These are phyloP conservation scores for Saturnia pavonia DNA, from an alignment of 2,888 invertebrate genomes.

Conservation along the genomic window DNA sequence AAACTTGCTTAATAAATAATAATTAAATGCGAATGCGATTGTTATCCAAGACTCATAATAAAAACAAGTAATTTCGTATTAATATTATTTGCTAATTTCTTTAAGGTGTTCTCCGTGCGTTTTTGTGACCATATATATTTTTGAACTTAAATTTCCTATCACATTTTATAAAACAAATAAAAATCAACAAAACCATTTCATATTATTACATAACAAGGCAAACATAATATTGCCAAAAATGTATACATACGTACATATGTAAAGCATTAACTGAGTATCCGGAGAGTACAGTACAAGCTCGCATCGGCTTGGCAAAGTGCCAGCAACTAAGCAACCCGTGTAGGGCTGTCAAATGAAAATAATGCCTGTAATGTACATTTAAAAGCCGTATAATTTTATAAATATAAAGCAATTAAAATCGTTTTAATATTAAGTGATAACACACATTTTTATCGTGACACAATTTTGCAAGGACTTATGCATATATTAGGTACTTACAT, in stretches of 20 bases:
- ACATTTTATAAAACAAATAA: neutral
- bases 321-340: slow-evolving; percentile 3
- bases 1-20: too few species aligned
- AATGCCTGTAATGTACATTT: neutral
- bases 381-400: too few species aligned
- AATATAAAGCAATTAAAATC: too few species aligned
- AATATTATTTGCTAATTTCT: too few species aligned
- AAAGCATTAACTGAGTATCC: slow-evolving; percentile 8
- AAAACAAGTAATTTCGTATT: too few species aligned
- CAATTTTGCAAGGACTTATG: too few species aligned
- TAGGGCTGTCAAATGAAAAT: neutral
- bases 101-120: neutral
- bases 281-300: slow-evolving; percentile 12
- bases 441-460: too few species aligned
- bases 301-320: slow-evolving; percentile 15
- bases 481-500: too few species aligned
- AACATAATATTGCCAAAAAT: slow-evolving; percentile 10
- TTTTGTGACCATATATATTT: neutral
- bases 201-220: neutral
- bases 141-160: neutral
- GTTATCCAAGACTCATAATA: too few species aligned
- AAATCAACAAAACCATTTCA: neutral
- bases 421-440: too few species aligned
- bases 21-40: too few species aligned
- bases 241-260: slow-evolving; percentile 1